These are phyloP conservation scores for Sapayoa aenigma DNA, from an alignment of 2,113 vertebrate genomes.

Conservation along the genomic window DNA sequence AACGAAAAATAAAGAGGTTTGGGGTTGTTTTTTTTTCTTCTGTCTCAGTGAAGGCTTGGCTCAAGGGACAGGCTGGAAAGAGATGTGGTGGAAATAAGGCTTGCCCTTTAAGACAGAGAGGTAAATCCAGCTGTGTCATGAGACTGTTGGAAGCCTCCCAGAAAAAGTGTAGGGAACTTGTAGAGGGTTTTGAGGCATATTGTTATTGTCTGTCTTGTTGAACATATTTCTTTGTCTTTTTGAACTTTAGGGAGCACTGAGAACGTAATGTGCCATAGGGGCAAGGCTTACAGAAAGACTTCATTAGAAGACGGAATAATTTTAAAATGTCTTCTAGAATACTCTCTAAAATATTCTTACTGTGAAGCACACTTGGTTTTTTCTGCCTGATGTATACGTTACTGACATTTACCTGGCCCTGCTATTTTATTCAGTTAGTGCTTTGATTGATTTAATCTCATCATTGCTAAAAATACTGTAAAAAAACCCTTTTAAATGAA, in stretches of 20 bases:
- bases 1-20: not conserved
- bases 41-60: not conserved
- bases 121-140: not conserved
- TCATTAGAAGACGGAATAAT: not conserved
- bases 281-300: not conserved
- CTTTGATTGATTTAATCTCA: not conserved
- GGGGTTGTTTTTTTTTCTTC: not conserved
- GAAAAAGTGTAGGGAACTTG: not conserved
- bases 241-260: not conserved
- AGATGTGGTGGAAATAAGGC: not conserved
- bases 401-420: not conserved
- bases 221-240: not conserved
- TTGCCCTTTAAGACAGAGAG: not conserved
- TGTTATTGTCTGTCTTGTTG: not conserved
- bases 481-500: not conserved
- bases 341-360: not conserved
- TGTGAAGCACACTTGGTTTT: not conserved
- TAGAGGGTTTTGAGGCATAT: not conserved
- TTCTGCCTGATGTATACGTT: not conserved
- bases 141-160: not conserved
- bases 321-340: not conserved
- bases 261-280: not conserved
- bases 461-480: not conserved
- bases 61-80: not conserved
- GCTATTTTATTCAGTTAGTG: not conserved